Percentiles rank a stretch among this genome's conserved stretches.
phyloP scores from a whole-genome alignment of 2,888 invertebrate species.

The Apocheima hispidaria region DNA sequence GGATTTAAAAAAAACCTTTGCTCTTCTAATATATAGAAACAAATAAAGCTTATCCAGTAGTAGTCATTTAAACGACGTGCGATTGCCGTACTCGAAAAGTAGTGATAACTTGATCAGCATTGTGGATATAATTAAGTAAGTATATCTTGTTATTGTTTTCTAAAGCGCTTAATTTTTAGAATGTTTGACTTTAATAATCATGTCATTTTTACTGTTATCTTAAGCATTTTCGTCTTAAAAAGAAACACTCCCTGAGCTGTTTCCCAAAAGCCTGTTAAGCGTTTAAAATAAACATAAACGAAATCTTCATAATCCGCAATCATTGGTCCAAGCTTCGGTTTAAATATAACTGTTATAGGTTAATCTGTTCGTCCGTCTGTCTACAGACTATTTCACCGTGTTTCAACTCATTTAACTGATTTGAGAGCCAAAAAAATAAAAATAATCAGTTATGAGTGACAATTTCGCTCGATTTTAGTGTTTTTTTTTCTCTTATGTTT shows the following conservation, averaged over 20 bases:
- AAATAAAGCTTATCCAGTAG: too few relatives aligned
- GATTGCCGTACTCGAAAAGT: too few relatives aligned
- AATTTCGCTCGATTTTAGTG: neutral
- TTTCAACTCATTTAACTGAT: slow-evolving; percentile 18
- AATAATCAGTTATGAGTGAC: slow-evolving; percentile 8
- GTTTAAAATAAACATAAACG: slow-evolving; percentile 21
- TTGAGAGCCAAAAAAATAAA: neutral
- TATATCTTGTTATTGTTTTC: too few relatives aligned
- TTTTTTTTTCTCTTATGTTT: neutral
- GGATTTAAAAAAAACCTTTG: too few relatives aligned
- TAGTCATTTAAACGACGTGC: too few relatives aligned
- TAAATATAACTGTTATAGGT: slow-evolving; percentile 54
- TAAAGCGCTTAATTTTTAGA: too few relatives aligned
- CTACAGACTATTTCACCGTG: slow-evolving; percentile 38
- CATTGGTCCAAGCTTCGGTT: slow-evolving; percentile 30
- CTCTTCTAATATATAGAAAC: too few relatives aligned
- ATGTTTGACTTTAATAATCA: neutral
- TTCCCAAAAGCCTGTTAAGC: slow-evolving; percentile 5
- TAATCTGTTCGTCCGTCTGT: slow-evolving; percentile 58
- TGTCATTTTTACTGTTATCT: slow-evolving; percentile 3
- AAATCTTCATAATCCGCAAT: slow-evolving; percentile 19
- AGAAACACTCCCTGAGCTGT: neutral
- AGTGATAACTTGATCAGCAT: too few relatives aligned
- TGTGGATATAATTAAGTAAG: too few relatives aligned
- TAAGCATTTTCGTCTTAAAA: slow-evolving; percentile 1